A percentile compares a stretch with the other conserved stretches of the same genome.
Evolutionary conservation across 2,797 vertebrate genomes (phyloP).

Genomic region (Pygocentrus nattereri): DNA sequence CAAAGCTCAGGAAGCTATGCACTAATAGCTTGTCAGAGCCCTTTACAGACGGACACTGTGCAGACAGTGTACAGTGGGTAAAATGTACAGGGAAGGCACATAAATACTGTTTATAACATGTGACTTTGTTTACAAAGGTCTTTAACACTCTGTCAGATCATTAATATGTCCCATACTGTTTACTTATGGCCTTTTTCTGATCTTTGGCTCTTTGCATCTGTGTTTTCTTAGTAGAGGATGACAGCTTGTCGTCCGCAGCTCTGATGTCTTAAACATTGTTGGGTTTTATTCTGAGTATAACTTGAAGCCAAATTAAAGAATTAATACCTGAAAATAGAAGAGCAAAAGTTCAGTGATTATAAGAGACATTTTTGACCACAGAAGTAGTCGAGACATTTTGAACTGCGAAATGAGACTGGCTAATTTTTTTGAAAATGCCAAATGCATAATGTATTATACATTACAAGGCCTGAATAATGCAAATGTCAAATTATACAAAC

Average conservation of each 20-base stretch:
- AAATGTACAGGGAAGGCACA: not conserved
- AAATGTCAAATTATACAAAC: not conserved
- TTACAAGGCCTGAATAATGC: not conserved
- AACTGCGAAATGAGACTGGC: not conserved
- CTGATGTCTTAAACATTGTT: not conserved
- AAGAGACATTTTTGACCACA: not conserved
- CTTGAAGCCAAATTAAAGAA: too few relatives aligned
- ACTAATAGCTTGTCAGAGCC: not conserved
- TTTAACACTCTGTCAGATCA: slow-evolving; percentile 15
- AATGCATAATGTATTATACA: not conserved
- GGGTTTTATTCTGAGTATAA: not conserved
- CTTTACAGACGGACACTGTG: not conserved
- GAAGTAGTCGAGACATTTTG: not conserved
- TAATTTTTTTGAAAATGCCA: not conserved
- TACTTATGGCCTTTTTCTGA: not conserved
- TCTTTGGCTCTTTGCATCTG: not conserved
- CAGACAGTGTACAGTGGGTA: slow-evolving; percentile 2
- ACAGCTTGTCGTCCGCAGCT: not conserved
- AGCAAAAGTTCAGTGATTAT: not conserved
- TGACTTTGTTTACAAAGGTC: slow-evolving; percentile 6
- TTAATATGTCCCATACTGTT: slow-evolving; percentile 20
- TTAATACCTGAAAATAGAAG: not conserved
- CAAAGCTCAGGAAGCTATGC: not conserved
- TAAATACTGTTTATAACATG: not conserved
- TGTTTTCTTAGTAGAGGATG: not conserved